These are phyloP conservation scores for Tryphoninae sp. DNA, from an alignment of 2,888 invertebrate genomes.

Conservation along the genomic window DNA sequence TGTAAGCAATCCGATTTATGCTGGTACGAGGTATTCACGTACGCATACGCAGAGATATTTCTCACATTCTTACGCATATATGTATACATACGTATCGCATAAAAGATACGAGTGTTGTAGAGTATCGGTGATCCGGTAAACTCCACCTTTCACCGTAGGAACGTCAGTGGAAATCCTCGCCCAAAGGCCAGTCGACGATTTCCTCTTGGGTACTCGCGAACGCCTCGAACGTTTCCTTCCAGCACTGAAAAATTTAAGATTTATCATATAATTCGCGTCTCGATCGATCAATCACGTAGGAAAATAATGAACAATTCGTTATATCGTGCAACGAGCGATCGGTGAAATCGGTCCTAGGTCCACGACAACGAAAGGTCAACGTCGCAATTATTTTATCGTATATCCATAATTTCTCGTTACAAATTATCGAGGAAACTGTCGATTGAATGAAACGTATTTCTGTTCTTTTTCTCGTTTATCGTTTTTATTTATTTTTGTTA, in stretches of 20 bases:
- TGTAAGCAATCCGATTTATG: conserved; percentile 13
- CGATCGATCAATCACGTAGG: not conserved
- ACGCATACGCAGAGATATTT: conserved; percentile 11
- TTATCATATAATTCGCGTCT: not conserved
- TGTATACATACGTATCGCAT: conserved; percentile 18
- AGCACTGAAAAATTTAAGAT: conserved; percentile 9
- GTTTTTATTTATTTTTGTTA: not conserved
- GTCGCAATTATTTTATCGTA: not conserved
- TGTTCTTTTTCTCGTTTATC: not conserved
- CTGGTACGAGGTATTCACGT: conserved; percentile 5
- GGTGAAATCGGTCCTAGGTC: not conserved
- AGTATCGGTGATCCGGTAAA: conserved; percentile 53
- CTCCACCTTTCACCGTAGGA: conserved; percentile 74
- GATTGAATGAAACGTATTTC: not conserved
- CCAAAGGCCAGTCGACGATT: conserved; percentile 71
- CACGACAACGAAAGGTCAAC: not conserved
- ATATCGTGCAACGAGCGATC: not conserved
- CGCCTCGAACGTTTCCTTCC: conserved; percentile 24
- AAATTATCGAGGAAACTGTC: not conserved
- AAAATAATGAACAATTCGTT: conserved; percentile 5
- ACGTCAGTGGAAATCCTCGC: conserved; percentile 71
- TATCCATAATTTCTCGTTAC: not conserved
- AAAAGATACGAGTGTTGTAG: conserved; percentile 39
- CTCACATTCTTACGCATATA: not conserved
- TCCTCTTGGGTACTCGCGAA: conserved; percentile 66